Evolutionary conservation across 2,797 vertebrate species (phyloP), one percentile per base, ranked within the genome.

Genomic region (Parauchenoglanis ngamensis): DNA sequence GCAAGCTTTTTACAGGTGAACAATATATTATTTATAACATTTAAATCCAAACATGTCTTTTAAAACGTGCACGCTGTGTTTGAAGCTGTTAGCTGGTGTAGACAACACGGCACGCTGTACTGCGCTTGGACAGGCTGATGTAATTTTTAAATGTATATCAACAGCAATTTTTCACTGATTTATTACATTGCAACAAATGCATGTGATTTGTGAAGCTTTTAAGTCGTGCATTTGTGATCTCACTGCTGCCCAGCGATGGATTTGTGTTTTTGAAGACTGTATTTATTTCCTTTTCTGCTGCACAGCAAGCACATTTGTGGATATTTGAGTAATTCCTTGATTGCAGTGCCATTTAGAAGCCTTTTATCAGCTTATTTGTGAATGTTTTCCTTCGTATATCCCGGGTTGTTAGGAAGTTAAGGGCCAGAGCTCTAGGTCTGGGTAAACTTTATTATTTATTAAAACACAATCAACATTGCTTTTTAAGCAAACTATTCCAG

Each of bases 111-210:
- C 85, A 67, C 83, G 49, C 89, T 88, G 83, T 67, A 78, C 90
- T 92, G 90, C 85, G 57, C 84, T 89, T 90, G 65, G 81, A 63
- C 57, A 63, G 28, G 54, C 70, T 68, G 56, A 56, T 77, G 87
- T n/a, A 31, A 88, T 92, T 91, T 90, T 84, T 25, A 13, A 61
- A 70, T 73, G 80, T 90, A 73, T 63, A 46, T 87, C 76, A 67
- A 57, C 83, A 59, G 61, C 31, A 87, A 89, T 78, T 77, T 35
- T 19, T 61, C 86, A 84, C 70, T 84, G 46, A 91, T 91, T 91
- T 88, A 90, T 89, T 44, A 89, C 86, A 86, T 28, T 84, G 72
- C 72, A 57, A 65, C 80, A 87, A 84, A 83, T 52, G 70, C 49
- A 28, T 67, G 65, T 84, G 79, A 86, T 80, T 87, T 87, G 87